phyloP scores from a whole-genome alignment of 2,113 vertebrate genomes.

The Clarias macrocephalus region DNA sequence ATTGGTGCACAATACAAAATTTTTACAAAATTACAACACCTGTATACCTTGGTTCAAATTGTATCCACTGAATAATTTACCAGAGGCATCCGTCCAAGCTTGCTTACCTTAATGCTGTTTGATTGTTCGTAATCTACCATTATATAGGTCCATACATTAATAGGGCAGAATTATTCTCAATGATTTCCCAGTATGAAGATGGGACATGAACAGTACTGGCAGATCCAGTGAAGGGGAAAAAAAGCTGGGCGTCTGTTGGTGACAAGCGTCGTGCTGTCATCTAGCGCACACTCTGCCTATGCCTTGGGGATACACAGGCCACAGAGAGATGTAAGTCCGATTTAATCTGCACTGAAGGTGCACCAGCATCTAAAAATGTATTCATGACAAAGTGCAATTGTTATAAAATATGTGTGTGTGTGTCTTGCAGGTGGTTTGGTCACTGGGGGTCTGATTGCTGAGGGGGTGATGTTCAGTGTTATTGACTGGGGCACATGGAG shows the following conservation, averaged over 20 bases:
- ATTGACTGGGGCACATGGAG: slow-evolving; percentile 43
- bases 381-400: slow-evolving; percentile 40
- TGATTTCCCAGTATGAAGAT: slow-evolving; percentile 24
- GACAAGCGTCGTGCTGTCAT: slow-evolving; percentile 48
- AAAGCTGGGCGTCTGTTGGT: slow-evolving; percentile 42
- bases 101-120: background rate
- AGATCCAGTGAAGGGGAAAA: slow-evolving; percentile 50
- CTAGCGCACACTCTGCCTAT: slow-evolving; percentile 28
- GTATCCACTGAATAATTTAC: background rate
- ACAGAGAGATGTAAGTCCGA: slow-evolving; percentile 28
- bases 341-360: slow-evolving; percentile 47
- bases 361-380: slow-evolving; percentile 39
- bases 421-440: slow-evolving; percentile 20
- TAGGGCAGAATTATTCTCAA: slow-evolving; percentile 8
- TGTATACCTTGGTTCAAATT: background rate
- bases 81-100: background rate
- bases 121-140: slow-evolving; percentile 28
- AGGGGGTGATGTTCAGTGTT: slow-evolving; percentile 44
- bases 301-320: slow-evolving; percentile 41
- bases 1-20: background rate
- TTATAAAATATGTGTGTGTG: slow-evolving; percentile 7
- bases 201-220: slow-evolving; percentile 48
- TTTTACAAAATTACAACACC: background rate
- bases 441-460: slow-evolving; percentile 27
- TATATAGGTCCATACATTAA: background rate